Conservation (phyloP, 37 sponge, comb jelly and placozoan species). For the Haliclona indistincta region DNA sequence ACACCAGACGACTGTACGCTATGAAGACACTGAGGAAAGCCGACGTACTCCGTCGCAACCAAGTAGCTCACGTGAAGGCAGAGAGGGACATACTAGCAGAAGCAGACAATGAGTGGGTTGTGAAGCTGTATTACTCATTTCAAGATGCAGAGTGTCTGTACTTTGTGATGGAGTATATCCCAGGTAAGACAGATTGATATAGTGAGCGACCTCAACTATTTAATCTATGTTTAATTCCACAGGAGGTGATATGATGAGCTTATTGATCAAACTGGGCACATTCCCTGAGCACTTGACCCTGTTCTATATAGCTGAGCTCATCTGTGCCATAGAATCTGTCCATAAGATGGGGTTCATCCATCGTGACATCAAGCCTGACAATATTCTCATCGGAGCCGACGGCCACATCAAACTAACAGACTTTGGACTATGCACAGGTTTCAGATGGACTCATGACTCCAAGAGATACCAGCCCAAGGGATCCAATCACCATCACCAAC, state of each 20-base stretch:
- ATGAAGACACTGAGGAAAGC: conserved; percentile 95
- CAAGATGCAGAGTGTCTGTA: conserved; percentile 91
- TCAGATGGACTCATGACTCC: conserved; percentile 96
- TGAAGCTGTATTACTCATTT: conserved; percentile 97
- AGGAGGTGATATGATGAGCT: conserved; percentile 97
- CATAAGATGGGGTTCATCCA: conserved; percentile 87
- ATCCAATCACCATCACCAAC: conserved; percentile 52
- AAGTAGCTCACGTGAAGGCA: conserved; percentile 96
- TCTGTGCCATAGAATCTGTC: conserved; percentile 80
- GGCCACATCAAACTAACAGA: conserved; percentile 89
- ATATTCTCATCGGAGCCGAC: conserved; percentile 78
- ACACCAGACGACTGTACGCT: conserved; percentile 88
- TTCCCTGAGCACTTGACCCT: conserved; percentile 81
- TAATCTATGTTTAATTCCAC: no score
- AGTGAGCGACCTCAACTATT: no score
- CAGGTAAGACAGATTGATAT: conserved; percentile 58
- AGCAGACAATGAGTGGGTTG: conserved; percentile 99
- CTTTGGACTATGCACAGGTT: conserved; percentile 89
- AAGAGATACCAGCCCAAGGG: conserved; percentile 77
- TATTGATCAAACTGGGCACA: conserved; percentile 91
- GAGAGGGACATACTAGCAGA: conserved; percentile 96
- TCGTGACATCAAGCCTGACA: conserved; percentile 89
- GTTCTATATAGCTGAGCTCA: conserved; percentile 85
- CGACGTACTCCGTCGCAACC: conserved; percentile 88
- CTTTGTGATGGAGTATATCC: conserved; percentile 98